Base-by-base conservation (phyloP, 2,888 invertebrate species). In the Gymnoscelis rufifasciata region DNA sequence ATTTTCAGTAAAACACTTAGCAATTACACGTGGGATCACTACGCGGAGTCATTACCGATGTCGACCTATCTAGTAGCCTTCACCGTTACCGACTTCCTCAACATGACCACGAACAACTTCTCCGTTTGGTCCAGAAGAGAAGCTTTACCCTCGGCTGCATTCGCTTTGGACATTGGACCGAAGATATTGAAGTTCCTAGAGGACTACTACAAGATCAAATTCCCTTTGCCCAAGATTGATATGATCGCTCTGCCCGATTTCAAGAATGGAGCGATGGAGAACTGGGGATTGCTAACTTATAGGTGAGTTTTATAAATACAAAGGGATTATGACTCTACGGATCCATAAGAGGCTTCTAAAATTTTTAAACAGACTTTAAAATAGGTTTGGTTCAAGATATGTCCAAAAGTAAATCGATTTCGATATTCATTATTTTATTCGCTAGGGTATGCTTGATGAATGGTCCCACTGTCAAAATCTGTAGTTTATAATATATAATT, bases 241-340 rank as follows among this genome's bases (percentile, higher is more conserved):
- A 95, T 97, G 95, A 93, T 96, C n/a, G 97, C 96, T 0, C 81
- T 97, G 47, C 97, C 97, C 0, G 97, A 97, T 74, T 97, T 97
- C 69, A 91, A 93, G 41, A 94, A 95, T 1, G 95, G 95, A 0
- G 97, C 96, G 0, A 97, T 97, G 96, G 97, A 95, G 72, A 95
- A 95, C 70, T 95, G 95, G 94, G 95, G 95, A 0, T 72, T 95
- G 12, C 91, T 95, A 7, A 93, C 93, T 0, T 95, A 92, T 74
- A 90, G 92, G 92, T 92, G 64, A 51, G 52, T 29, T 45, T 8
- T 23, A 8, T 19, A 19, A 19, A 5, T 19, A 19, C 2, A 2
- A 19, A 2, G 19, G 19, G 5, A 19, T 3, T 19, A 19, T 3
- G 19, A 19, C 5, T 19, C 5, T 19, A n/a, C n/a, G n/a, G n/a